Conservation (phyloP, 2,797 vertebrate genomes). For the Selene dorsalis region DNA sequence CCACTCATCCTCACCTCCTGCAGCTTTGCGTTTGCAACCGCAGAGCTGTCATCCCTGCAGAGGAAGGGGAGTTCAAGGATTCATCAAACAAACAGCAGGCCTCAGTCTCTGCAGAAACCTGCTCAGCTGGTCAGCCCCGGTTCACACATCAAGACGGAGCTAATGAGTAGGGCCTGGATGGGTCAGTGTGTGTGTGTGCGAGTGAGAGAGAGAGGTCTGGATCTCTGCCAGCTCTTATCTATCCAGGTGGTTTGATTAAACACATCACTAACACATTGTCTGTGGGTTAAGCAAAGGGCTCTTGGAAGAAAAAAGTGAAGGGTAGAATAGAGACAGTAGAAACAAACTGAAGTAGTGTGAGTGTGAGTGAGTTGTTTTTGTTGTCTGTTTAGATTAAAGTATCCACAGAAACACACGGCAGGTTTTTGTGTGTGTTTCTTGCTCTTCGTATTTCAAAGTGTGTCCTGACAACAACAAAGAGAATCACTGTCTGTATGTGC, state of each 20-base stretch:
- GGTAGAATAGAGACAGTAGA: conserved; percentile 25
- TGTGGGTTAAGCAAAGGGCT: conserved; percentile 49
- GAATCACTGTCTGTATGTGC: too few species aligned
- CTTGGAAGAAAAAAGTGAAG: conserved; percentile 35
- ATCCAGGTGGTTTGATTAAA: conserved; percentile 73
- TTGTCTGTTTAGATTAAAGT: too few species aligned
- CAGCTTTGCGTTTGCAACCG: neutral
- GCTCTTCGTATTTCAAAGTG: too few species aligned
- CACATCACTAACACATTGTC: conserved; percentile 66
- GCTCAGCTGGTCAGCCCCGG: conserved; percentile 46
- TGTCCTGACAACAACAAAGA: too few species aligned
- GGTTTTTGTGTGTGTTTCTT: too few species aligned
- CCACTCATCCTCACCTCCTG: neutral
- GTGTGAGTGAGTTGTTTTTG: neutral
- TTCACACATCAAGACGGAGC: conserved; percentile 52
- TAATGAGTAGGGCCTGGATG: conserved; percentile 61
- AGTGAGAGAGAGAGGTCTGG: conserved; percentile 47
- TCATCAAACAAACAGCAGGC: conserved; percentile 66
- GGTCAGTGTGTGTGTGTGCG: conserved; percentile 50
- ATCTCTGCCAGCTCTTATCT: conserved; percentile 50
- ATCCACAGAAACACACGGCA: too few species aligned
- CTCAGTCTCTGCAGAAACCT: conserved; percentile 57
- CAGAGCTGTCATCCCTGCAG: conserved; percentile 51
- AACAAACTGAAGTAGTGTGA: neutral
- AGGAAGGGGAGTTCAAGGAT: conserved; percentile 75